A percentile compares a stretch with the other conserved stretches of the same genome.
Evolutionary conservation across 2,113 vertebrate genomes (phyloP).

Genomic region (Salvator merianae): DNA sequence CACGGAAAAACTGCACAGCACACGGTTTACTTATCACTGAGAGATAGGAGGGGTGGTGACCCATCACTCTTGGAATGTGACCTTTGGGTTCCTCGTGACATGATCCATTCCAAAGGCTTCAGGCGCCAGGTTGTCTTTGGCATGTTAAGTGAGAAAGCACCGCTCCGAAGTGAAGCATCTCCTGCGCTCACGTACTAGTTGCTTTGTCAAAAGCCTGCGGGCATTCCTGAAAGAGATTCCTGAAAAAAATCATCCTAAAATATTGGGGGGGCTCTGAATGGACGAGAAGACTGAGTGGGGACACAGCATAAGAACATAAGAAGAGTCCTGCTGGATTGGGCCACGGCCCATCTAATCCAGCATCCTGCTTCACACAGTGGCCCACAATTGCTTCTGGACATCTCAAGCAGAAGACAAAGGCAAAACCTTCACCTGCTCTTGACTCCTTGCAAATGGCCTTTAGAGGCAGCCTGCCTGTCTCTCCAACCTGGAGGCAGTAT

Average conservation of each 20-base stretch:
- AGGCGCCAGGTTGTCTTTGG: not conserved
- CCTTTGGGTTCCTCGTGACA: not conserved
- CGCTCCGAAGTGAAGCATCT: not conserved
- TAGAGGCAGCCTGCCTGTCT: too few species aligned
- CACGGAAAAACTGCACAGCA: not conserved
- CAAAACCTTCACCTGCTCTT: too few species aligned
- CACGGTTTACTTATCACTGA: not conserved
- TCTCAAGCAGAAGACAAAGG: too few species aligned
- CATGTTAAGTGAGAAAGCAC: conserved; percentile 4
- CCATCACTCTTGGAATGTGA: not conserved
- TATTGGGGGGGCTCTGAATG: not conserved
- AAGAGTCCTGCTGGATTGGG: too few species aligned
- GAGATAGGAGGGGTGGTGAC: not conserved
- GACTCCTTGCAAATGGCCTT: too few species aligned
- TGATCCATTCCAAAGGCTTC: not conserved
- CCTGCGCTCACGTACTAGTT: not conserved
- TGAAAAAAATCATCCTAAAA: too few species aligned
- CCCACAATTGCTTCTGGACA: too few species aligned
- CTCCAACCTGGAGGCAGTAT: too few species aligned
- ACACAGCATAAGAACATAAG: not conserved
- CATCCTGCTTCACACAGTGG: too few species aligned
- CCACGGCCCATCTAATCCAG: too few species aligned
- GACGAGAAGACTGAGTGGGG: not conserved
- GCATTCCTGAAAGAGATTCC: not conserved
- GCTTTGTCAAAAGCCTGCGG: not conserved